Conservation (phyloP, 2,797 vertebrate species). For the Spondyliosoma cantharus region DNA sequence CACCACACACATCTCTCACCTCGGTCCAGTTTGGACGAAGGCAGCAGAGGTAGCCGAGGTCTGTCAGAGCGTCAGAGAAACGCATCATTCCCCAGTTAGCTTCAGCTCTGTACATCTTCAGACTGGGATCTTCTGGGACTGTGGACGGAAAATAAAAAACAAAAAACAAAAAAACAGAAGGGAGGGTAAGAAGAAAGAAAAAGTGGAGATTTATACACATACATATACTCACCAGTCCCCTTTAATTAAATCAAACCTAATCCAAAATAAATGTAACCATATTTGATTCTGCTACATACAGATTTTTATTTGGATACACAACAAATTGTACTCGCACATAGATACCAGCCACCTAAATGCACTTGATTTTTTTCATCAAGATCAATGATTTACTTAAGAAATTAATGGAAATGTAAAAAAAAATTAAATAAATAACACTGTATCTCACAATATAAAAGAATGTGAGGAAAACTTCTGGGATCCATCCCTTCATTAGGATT, state of each 20-base stretch:
- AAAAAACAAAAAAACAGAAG: not conserved
- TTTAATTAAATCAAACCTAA: too few species aligned
- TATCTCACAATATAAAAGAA: too few species aligned
- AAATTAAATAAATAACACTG: too few species aligned
- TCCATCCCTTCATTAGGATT: too few species aligned
- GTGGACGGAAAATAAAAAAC: not conserved
- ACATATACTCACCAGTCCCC: not conserved
- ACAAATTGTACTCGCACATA: too few species aligned
- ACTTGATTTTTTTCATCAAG: not conserved
- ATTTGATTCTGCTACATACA: too few species aligned
- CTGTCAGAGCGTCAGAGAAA: constrained; percentile 82
- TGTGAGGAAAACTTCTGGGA: too few species aligned
- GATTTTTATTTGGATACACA: too few species aligned
- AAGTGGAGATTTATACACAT: not conserved
- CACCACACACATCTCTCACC: constrained; percentile 70
- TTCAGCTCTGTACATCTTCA: constrained; percentile 86
- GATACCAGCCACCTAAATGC: too few species aligned
- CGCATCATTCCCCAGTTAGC: constrained; percentile 79
- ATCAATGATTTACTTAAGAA: too few species aligned
- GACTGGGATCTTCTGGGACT: constrained; percentile 84
- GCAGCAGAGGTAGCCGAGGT: constrained; percentile 87
- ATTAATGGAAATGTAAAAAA: too few species aligned
- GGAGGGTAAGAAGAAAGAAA: not conserved
- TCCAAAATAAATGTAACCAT: not conserved
- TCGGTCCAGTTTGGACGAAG: constrained; percentile 85